Evolutionary conservation across 2,797 vertebrate species (phyloP).

Genomic region (Vireo griseus): DNA sequence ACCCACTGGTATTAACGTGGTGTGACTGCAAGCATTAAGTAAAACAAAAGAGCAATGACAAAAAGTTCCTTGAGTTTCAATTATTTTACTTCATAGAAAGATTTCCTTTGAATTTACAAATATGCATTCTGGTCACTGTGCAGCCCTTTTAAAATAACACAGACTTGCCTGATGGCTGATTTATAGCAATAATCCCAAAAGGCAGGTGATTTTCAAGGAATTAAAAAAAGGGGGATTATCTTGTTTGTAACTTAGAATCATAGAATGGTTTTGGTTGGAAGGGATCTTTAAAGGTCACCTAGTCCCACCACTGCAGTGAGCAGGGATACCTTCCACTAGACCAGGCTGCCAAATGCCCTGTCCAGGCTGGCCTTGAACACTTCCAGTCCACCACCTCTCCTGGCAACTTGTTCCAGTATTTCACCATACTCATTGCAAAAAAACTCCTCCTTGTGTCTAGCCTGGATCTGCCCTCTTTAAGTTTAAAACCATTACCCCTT

Average conservation of each 20-base stretch:
- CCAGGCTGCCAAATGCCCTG: background rate
- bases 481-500: background rate
- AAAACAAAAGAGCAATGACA: background rate
- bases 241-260: background rate
- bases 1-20: background rate
- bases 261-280: background rate
- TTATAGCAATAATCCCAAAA: background rate
- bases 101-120: background rate
- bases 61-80: background rate
- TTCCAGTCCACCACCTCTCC: background rate
- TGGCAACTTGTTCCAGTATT: background rate
- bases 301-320: fast-evolving
- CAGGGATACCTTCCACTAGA: background rate
- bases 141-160: background rate
- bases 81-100: background rate
- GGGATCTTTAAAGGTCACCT: background rate
- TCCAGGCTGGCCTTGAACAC: background rate
- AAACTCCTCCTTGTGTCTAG: background rate
- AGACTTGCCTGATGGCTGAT: fast-evolving
- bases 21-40: background rate
- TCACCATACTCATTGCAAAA: background rate
- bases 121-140: background rate
- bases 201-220: background rate
- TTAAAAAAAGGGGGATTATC: background rate
- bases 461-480: background rate